These are phyloP conservation scores for Manacus vitellinus DNA, from an alignment of 2,113 vertebrate genomes.

Conservation along the genomic window DNA sequence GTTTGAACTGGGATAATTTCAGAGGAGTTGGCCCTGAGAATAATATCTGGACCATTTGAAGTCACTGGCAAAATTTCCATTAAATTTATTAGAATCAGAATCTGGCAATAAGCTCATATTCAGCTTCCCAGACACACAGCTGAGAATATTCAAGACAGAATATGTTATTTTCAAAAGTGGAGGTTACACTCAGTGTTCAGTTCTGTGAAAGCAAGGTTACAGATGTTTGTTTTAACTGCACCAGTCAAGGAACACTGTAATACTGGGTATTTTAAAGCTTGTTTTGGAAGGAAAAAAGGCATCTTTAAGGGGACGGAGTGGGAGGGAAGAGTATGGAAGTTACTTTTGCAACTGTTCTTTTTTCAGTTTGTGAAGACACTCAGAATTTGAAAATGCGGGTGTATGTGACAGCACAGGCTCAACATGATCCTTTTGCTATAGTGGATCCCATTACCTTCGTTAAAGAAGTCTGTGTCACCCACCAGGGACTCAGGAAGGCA, in stretches of 20 bases:
- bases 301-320: background rate
- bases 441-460: background rate
- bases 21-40: conserved; percentile 10
- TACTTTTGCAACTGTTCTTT: background rate
- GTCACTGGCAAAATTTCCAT: conserved; percentile 62
- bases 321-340: background rate
- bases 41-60: conserved; percentile 53
- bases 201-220: background rate
- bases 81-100: conserved; percentile 61
- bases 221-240: background rate
- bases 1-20: conserved; percentile 44
- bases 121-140: conserved; percentile 52
- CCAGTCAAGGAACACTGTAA: background rate
- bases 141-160: conserved; percentile 49
- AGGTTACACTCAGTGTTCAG: background rate
- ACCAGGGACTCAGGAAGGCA: background rate
- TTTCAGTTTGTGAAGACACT: background rate
- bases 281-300: background rate
- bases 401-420: background rate
- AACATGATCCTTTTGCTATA: background rate
- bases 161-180: conserved; percentile 25
- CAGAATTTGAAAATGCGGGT: background rate
- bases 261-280: background rate
- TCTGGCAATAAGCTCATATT: conserved; percentile 33
- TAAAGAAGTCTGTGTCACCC: background rate